Evolutionary conservation across 1,140 invertebrate species (phyloP), one percentile per base, ranked within the genome.

Genomic region (Metaphire vulgaris): DNA sequence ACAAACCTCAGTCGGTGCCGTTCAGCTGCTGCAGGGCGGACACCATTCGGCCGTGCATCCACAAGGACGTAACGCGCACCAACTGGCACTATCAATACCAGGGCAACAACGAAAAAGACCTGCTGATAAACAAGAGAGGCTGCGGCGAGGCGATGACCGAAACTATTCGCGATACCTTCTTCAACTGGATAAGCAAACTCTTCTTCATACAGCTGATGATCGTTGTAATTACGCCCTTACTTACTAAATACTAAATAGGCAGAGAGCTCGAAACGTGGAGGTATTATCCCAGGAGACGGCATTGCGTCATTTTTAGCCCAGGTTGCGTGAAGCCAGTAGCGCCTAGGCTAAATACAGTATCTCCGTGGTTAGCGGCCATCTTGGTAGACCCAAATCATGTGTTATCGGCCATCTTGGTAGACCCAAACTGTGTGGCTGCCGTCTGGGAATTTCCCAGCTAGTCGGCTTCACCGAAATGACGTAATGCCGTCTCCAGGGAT

Each of bases 121-220:
- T 73, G 32, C 33, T 34, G 26, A 73, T 73, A 32, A 34, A 26
- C 33, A 33, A 33, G 1, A 73, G 12, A 28, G 72, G 72, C 12
- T 73, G 72, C 41, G 72, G 32, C n/a, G 72, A 73, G 26, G 72
- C 16, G 2, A 29, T 73, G 32, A 34, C 72, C 0, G 34, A 21
- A n/a, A n/a, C n/a, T 29, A 34, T 56, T 16, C 1, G 32, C 33
- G 28, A 33, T 64, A 28, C 6, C 31, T 21, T 73, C 31, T 28
- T 1, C 12, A n/a, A n/a, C n/a, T n/a, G n/a, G n/a, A n/a, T n/a
- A n/a, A n/a, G n/a, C n/a, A n/a, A n/a, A n/a, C n/a, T n/a, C n/a
- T n/a, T n/a, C n/a, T n/a, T n/a, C n/a, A n/a, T n/a, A n/a, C n/a
- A n/a, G n/a, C n/a, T n/a, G n/a, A 26, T 73, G 28, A 21, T 73